Percentiles rank a stretch among this genome's conserved stretches.
Evolutionary conservation across 2,797 vertebrate species (phyloP).

Genomic region (Mallotus villosus): DNA sequence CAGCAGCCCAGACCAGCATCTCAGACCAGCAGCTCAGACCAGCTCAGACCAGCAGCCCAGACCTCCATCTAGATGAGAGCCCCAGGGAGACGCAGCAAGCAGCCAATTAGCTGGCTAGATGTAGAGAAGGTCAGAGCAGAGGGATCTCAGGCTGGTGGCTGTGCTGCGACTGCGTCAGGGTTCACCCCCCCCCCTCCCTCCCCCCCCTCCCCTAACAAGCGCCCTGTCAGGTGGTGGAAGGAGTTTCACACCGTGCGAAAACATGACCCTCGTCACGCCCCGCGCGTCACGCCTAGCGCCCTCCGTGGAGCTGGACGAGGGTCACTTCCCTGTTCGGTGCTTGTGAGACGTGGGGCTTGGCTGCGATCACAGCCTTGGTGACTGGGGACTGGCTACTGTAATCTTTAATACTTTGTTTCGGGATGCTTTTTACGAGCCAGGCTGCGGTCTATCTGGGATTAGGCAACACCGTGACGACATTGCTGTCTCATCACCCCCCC

Average conservation of each 20-base stretch:
- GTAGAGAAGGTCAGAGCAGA: constrained; percentile 30
- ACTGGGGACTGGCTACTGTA: background rate
- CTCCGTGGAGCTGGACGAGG: background rate
- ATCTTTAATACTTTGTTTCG: too few species aligned
- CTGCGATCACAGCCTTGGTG: background rate
- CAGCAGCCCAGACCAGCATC: background rate
- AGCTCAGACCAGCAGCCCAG: too few species aligned
- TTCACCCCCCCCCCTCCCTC: background rate
- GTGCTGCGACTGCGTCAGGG: background rate
- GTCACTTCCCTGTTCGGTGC: background rate
- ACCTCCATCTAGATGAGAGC: constrained; percentile 42
- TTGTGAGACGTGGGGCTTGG: background rate
- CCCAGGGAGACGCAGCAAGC: constrained; percentile 23
- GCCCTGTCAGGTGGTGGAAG: background rate
- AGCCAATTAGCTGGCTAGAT: constrained; percentile 41
- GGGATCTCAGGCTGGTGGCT: background rate
- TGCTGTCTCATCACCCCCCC: constrained; percentile 13
- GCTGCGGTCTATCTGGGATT: background rate
- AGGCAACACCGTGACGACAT: background rate
- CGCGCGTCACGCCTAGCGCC: too few species aligned
- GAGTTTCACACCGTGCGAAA: background rate
- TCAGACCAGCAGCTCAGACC: background rate
- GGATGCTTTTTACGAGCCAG: too few species aligned
- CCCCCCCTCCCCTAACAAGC: background rate
- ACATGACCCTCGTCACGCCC: background rate